Conservation (phyloP, 1,140 invertebrate species). For the Musca vetustissima region DNA sequence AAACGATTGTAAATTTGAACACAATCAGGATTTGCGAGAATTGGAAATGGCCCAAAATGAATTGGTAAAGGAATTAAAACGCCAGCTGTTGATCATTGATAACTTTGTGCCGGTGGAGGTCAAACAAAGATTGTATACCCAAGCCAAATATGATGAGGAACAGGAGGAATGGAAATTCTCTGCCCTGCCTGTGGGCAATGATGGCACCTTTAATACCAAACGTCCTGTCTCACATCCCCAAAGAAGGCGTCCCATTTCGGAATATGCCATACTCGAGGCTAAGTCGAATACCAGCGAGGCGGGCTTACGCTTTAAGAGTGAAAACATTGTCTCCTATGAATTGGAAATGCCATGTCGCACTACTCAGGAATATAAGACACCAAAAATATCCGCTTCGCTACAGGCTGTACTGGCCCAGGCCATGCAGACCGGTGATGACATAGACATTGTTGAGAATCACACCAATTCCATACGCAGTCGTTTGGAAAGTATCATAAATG, state of each 20-base stretch:
- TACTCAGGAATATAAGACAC: constrained; percentile 77
- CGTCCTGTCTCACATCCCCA: constrained; percentile 68
- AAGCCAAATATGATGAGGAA: constrained; percentile 84
- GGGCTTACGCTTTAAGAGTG: constrained; percentile 68
- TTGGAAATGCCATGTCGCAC: constrained; percentile 78
- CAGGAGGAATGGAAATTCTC: constrained; percentile 78
- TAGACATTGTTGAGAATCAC: constrained; percentile 59
- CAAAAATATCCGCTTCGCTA: constrained; percentile 69
- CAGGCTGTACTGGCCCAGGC: constrained; percentile 75
- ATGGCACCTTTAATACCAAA: constrained; percentile 56
- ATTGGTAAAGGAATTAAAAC: constrained; percentile 75
- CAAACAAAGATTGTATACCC: constrained; percentile 77
- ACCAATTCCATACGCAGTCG: constrained; percentile 49
- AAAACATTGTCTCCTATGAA: constrained; percentile 82
- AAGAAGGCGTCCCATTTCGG: constrained; percentile 69
- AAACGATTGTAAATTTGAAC: constrained; percentile 80
- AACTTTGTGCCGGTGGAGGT: constrained; percentile 95
- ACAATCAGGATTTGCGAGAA: constrained; percentile 76
- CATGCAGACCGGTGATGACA: constrained; percentile 70
- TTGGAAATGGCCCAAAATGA: constrained; percentile 80
- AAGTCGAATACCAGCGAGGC: constrained; percentile 58
- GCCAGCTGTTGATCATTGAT: constrained; percentile 89
- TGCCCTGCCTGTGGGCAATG: constrained; percentile 48
- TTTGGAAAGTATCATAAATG: constrained; percentile 53
- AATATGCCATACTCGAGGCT: constrained; percentile 68